A percentile compares a stretch with the other conserved stretches of the same genome.
These are phyloP conservation scores for Panopea generosa DNA, from an alignment of 2,888 invertebrate species.

Conservation along the genomic window DNA sequence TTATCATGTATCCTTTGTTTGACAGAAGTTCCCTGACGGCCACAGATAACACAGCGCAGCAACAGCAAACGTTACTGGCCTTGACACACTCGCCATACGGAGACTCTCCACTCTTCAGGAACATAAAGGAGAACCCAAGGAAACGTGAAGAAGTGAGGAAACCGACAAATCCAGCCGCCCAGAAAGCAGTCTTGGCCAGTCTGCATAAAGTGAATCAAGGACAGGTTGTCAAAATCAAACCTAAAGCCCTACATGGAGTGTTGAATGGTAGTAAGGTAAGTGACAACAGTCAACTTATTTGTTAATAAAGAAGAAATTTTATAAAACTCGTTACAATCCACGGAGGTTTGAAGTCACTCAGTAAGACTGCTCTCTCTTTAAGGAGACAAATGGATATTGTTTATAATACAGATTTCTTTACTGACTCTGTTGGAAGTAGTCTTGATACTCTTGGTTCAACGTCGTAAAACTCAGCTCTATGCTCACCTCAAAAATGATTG, in stretches of 20 bases:
- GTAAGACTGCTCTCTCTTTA: no score
- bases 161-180: constrained; percentile 88
- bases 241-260: constrained; percentile 85
- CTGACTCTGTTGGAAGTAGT: no score
- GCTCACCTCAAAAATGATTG: no score
- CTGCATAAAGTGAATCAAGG: constrained; percentile 88
- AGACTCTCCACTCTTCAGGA: constrained; percentile 93
- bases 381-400: no score
- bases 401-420: no score
- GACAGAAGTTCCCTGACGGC: constrained; percentile 30
- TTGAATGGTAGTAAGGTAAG: constrained; percentile 86
- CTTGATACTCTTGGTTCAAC: no score
- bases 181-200: constrained; percentile 86
- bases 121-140: constrained; percentile 88
- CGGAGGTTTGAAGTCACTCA: no score
- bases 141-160: constrained; percentile 90
- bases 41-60: constrained; percentile 88
- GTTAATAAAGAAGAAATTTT: no score
- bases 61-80: constrained; percentile 87
- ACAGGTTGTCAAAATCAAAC: constrained; percentile 87
- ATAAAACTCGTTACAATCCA: no score
- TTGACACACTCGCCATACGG: constrained; percentile 93
- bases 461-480: no score
- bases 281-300: background rate
- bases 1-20: no score